Percentiles rank a stretch among this genome's conserved stretches.
Conservation (phyloP, 2,888 invertebrate genomes). For the Cryptus viduatorius region DNA sequence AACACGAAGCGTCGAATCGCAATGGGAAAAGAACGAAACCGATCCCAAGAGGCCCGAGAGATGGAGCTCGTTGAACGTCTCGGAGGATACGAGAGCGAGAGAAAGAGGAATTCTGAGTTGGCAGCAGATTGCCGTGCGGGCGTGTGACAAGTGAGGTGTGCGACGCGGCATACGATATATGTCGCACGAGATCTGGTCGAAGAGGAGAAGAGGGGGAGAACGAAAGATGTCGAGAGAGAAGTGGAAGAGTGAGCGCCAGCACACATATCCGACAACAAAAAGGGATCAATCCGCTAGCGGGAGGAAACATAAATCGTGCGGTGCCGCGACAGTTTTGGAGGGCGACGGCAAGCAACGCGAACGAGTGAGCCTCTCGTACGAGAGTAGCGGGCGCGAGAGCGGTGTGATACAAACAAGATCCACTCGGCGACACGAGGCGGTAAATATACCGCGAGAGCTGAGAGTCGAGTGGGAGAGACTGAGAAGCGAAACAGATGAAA, state of each 20-base stretch:
- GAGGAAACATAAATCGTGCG: constrained; percentile 83
- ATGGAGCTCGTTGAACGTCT: not conserved
- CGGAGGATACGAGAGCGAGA: not conserved
- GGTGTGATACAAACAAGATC: constrained; percentile 83
- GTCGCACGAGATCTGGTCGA: constrained; percentile 37
- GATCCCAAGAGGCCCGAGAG: constrained; percentile 22
- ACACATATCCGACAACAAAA: constrained; percentile 78
- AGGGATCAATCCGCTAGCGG: constrained; percentile 82
- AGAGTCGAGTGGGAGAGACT: constrained; percentile 43
- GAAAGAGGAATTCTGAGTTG: constrained; percentile 26
- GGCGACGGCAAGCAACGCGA: constrained; percentile 74
- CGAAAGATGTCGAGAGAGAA: constrained; percentile 30
- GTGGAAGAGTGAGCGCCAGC: constrained; percentile 67
- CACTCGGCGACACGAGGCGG: constrained; percentile 79
- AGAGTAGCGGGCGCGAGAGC: constrained; percentile 67
- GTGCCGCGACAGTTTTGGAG: constrained; percentile 79
- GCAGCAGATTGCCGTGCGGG: constrained; percentile 33
- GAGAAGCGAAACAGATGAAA: constrained; percentile 40
- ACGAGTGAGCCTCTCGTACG: constrained; percentile 57
- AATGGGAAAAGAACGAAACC: not conserved
- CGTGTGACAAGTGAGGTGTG: constrained; percentile 52
- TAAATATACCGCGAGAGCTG: constrained; percentile 77
- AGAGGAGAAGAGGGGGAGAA: constrained; percentile 15
- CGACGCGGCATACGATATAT: constrained; percentile 26
- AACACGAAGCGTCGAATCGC: constrained; percentile 11